Evolutionary conservation across 2,797 vertebrate genomes (phyloP).

Genomic region (Thunnus albacares): DNA sequence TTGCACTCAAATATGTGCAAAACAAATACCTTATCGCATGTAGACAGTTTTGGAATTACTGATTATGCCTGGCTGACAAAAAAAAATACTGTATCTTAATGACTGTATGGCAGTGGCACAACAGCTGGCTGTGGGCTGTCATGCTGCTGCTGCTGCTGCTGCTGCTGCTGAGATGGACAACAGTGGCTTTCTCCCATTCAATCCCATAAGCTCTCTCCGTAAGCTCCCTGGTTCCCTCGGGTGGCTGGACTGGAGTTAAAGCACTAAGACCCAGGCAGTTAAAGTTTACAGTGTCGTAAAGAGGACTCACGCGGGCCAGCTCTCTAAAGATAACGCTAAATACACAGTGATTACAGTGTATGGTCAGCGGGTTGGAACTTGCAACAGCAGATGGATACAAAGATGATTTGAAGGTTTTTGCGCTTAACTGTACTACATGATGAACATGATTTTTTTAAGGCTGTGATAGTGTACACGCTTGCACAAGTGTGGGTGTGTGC

Average conservation of each 20-base stretch:
- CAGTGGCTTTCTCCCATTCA: conserved; percentile 71
- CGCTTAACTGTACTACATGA: conserved; percentile 16
- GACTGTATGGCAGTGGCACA: conserved; percentile 24
- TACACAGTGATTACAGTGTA: conserved; percentile 80
- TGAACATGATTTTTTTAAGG: background rate
- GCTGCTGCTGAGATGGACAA: conserved; percentile 65
- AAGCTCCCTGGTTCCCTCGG: conserved; percentile 77
- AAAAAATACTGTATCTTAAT: conserved; percentile 10
- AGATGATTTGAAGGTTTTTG: conserved; percentile 64
- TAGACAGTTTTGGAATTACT: background rate
- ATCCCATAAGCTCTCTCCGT: conserved; percentile 74
- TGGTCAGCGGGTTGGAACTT: conserved; percentile 68
- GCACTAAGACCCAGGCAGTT: conserved; percentile 80
- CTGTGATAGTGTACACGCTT: background rate
- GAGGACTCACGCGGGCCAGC: conserved; percentile 75
- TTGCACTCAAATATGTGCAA: background rate
- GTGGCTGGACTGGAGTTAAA: conserved; percentile 77
- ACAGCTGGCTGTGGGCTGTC: conserved; percentile 48
- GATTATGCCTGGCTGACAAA: background rate
- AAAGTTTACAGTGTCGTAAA: conserved; percentile 86
- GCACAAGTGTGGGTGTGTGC: conserved; percentile 4
- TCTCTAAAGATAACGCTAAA: conserved; percentile 84
- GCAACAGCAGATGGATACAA: conserved; percentile 47
- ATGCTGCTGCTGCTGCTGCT: conserved; percentile 44
- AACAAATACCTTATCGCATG: background rate